Evolutionary conservation across 2,113 vertebrate genomes (phyloP), one percentile per base, ranked within the genome.

Genomic region (Mirounga angustirostris): DNA sequence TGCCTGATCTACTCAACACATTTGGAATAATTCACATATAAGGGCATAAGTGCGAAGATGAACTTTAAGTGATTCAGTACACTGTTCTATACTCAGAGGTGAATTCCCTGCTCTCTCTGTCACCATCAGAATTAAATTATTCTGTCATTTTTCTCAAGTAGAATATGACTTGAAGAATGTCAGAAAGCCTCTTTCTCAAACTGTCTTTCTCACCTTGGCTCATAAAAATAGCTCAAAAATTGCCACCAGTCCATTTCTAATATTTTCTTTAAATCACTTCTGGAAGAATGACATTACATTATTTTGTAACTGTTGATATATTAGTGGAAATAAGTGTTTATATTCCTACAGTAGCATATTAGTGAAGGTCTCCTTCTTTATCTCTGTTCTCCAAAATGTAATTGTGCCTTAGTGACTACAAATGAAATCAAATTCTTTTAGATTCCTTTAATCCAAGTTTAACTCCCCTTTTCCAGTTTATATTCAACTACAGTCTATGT

Each of bases 221-320:
- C 52, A 89, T 54, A 52, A 80, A 92, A 96, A 69, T 76, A 87
- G 26, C 2, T 95, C 46, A 88, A 71, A 36, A 50, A 56, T 88
- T 7, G 0, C 26, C 36, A 89, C 74, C 36, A 78, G 36, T 56
- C 21, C 36, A 50, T 91, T 93, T 95, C 65, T n/a, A 95, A 69
- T 22, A 82, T 79, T 73, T 96, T 50, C 21, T 73, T 21, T 40
- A 69, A 50, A 73, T 74, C 28, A 80, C 5, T 67, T 93, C 65
- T 83, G 8, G 9, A 96, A 71, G 22, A 14, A 87, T 69, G 46
- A 46, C 36, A 89, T 28, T 85, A 30, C 0, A 76, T 73, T 54
- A 90, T 67, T 81, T 96, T 52, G 11, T 33, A 95, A 30, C 7
- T 90, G 79, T 73, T 26, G 54, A 54, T 65, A 19, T 61, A 87